phyloP scores from a whole-genome alignment of 2,113 vertebrate genomes.

The Elephantulus edwardii region DNA sequence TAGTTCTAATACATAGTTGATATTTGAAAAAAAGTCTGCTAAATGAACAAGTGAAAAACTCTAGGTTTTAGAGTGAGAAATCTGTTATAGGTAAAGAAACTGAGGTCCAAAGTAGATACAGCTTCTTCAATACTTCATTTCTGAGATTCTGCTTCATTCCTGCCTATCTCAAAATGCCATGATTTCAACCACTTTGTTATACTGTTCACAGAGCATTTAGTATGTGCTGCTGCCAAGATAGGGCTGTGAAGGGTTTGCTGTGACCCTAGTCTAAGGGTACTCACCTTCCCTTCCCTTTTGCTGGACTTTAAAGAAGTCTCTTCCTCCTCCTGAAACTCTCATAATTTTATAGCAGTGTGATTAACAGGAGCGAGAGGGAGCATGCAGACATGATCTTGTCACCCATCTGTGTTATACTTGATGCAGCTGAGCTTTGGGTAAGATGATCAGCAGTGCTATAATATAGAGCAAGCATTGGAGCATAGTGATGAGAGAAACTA shows the following conservation, averaged over 20 bases:
- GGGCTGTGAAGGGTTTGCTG: not conserved
- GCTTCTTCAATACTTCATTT: not conserved
- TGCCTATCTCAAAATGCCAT: not conserved
- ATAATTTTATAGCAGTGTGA: not conserved
- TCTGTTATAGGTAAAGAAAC: not conserved
- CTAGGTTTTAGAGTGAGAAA: not conserved
- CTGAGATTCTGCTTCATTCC: not conserved
- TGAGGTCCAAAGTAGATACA: not conserved
- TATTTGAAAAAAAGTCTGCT: not conserved
- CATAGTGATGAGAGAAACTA: not conserved
- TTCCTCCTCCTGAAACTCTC: not conserved
- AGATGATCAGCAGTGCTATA: not conserved
- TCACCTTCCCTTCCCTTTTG: not conserved
- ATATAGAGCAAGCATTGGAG: not conserved
- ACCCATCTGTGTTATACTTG: accelerated
- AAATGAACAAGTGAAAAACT: not conserved
- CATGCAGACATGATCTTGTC: not conserved
- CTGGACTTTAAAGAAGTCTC: not conserved
- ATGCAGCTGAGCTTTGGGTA: not conserved
- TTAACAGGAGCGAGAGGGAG: not conserved
- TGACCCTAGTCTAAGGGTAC: not conserved
- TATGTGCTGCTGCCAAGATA: not conserved
- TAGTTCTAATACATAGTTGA: not conserved
- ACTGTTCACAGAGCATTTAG: not conserved
- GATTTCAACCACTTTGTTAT: not conserved